These are phyloP conservation scores for Motacilla tschutschensis DNA, from an alignment of 2,113 vertebrate species.

Conservation along the genomic window DNA sequence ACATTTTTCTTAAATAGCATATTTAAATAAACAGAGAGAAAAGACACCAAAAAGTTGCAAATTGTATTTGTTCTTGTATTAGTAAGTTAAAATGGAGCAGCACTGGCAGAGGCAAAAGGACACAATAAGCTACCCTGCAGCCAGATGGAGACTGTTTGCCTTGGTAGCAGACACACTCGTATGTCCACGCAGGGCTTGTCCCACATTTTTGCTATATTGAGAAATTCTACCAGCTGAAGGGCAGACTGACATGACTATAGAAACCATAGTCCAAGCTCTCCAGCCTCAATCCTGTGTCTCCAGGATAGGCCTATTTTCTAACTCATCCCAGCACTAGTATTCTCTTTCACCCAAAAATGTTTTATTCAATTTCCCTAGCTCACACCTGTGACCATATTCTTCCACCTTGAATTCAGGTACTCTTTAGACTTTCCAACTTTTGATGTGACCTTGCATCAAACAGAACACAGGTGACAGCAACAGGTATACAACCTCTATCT, in stretches of 20 bases:
- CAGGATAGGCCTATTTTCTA: neutral
- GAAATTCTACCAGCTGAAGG: neutral
- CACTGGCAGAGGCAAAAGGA: neutral
- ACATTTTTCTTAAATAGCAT: neutral
- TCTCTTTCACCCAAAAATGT: neutral
- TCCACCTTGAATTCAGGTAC: neutral
- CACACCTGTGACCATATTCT: neutral
- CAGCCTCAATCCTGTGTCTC: neutral
- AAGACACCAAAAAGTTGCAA: neutral
- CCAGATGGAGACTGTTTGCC: neutral
- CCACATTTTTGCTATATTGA: neutral
- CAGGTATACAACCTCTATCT: neutral
- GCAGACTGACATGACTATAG: neutral
- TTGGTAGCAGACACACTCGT: neutral
- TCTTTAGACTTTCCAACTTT: neutral
- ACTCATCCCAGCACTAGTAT: neutral
- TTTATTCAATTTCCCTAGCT: neutral
- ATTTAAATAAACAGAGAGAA: neutral
- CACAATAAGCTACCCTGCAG: neutral
- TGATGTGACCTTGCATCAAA: neutral
- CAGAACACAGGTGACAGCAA: neutral
- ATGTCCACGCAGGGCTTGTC: neutral
- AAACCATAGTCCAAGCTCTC: neutral
- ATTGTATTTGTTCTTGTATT: neutral
- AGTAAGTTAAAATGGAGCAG: neutral